Base-by-base conservation (phyloP, 2,888 invertebrate genomes). In the Venustoraphidia nigricollis region DNA sequence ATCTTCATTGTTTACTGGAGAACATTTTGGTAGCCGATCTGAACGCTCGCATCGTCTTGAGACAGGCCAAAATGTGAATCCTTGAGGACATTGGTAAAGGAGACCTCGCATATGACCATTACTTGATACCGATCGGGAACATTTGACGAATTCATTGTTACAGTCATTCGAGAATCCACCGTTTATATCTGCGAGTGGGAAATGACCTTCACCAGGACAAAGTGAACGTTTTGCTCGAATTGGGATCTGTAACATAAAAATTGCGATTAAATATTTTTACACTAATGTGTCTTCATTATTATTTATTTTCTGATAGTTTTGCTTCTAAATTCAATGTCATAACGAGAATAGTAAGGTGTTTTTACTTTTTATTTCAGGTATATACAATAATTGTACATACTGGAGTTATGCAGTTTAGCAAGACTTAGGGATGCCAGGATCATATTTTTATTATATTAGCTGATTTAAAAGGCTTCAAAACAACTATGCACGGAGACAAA, bases 61-160 rank as follows among this genome's bases (percentile, higher is more conserved):
- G 4, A 83, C 76, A 41, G 80, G 74, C 85, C 86, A 88, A 61
- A 81, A 90, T 5, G 80, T 72, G 57, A 77, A 86, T 41, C 80
- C 79, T 57, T 77, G 69, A 0, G 89, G 89, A 65, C 90, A 90
- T 58, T 81, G 81, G 62, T 81, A 80, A 10, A 89, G 68, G 57
- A 76, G 77, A 11, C 83, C 88, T 63, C 79, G 71, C 55, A 84
- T 62, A 46, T 66, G 71, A 36, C 64, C 60, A 42, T 69, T 71
- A 2, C 67, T 60, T 53, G 69, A 68, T 10, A 59, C 53, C 10
- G 69, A 64, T 55, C 65, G 68, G 56, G 70, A 69, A 62, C 89
- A 89, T 65, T 83, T 87, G 44, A 85, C 69, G 61, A 87, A 87
- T 10, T 76, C 74, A 53, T 75, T 72, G 34, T 79, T 76, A 61